Percentiles rank a stretch among this genome's conserved stretches.
Conservation (phyloP, 1,140 invertebrate species). For the Drosophila miranda region DNA sequence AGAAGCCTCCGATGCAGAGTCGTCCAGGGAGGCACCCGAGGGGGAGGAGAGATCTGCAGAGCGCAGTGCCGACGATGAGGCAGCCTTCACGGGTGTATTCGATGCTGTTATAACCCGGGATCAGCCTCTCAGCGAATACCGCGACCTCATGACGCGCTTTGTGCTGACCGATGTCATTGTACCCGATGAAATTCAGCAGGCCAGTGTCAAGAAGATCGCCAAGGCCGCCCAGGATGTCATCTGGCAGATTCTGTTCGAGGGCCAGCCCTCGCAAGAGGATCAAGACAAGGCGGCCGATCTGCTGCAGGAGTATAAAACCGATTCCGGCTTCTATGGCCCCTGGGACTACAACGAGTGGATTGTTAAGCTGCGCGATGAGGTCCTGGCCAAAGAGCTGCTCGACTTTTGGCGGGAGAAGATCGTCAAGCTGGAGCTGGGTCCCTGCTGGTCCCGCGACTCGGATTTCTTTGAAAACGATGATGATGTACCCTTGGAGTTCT, state of each 20-base stretch:
- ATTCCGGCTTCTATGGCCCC: conserved; percentile 64
- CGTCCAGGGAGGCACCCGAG: background rate
- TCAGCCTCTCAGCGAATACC: conserved; percentile 50
- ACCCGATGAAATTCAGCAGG: conserved; percentile 44
- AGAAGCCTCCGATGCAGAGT: background rate
- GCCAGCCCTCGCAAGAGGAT: conserved; percentile 18
- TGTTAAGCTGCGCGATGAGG: conserved; percentile 57
- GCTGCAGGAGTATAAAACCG: conserved; percentile 55
- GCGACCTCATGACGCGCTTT: conserved; percentile 55
- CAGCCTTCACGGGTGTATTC: conserved; percentile 47
- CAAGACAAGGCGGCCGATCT: conserved; percentile 57
- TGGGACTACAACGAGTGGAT: conserved; percentile 68
- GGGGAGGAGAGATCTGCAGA: conserved; percentile 22
- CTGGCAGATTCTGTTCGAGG: conserved; percentile 62
- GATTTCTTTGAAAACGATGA: conserved; percentile 62
- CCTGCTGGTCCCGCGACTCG: conserved; percentile 65
- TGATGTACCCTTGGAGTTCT: conserved; percentile 49
- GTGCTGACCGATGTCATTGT: conserved; percentile 48
- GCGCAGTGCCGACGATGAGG: conserved; percentile 22
- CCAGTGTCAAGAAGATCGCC: conserved; percentile 48
- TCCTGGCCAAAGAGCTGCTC: conserved; percentile 46
- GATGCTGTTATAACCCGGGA: conserved; percentile 40
- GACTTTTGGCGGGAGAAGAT: conserved; percentile 71
- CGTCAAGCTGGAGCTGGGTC: conserved; percentile 66
- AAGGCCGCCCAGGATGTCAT: conserved; percentile 41